Evolutionary conservation across 2,888 invertebrate genomes (phyloP).

Genomic region (Apoda limacodes): DNA sequence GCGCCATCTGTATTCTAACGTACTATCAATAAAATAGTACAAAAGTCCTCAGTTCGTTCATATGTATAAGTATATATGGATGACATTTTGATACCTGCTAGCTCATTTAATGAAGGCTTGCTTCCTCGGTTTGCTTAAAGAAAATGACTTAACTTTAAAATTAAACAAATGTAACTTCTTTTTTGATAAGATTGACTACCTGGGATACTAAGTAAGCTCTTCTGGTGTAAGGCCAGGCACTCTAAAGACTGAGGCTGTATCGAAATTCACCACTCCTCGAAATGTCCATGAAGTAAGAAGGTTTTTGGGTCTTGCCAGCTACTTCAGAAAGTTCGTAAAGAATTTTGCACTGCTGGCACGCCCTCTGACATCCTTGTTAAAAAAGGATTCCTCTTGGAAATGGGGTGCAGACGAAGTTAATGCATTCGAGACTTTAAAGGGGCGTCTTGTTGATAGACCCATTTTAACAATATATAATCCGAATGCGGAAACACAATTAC

Average conservation of each 20-base stretch:
- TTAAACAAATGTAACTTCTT: too few relatives aligned
- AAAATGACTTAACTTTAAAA: too few relatives aligned
- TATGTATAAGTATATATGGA: constrained; percentile 5
- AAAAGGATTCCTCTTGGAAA: constrained; percentile 12
- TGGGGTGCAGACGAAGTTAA: constrained; percentile 10
- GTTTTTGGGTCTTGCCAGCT: constrained; percentile 18
- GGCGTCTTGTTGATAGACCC: constrained; percentile 11
- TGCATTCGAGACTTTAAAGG: constrained; percentile 9
- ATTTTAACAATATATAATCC: constrained; percentile 27
- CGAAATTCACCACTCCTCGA: constrained; percentile 13
- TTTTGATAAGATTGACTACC: constrained; percentile 13
- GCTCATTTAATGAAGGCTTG: constrained; percentile 4
- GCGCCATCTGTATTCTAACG: constrained; percentile 24
- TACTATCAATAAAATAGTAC: constrained; percentile 15
- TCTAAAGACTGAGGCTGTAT: constrained; percentile 16
- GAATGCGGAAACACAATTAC: constrained; percentile 23
- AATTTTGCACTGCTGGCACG: constrained; percentile 20
- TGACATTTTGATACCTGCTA: constrained; percentile 7
- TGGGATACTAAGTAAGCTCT: constrained; percentile 19
- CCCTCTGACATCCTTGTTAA: constrained; percentile 21
- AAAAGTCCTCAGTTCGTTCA: constrained; percentile 7
- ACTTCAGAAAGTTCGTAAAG: constrained; percentile 18
- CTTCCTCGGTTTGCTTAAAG: constrained; percentile 2
- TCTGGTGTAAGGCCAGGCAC: constrained; percentile 14
- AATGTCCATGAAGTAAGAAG: constrained; percentile 14